Evolutionary conservation across 2,797 vertebrate species (phyloP).

Genomic region (Pseudocheirus occidentalis): DNA sequence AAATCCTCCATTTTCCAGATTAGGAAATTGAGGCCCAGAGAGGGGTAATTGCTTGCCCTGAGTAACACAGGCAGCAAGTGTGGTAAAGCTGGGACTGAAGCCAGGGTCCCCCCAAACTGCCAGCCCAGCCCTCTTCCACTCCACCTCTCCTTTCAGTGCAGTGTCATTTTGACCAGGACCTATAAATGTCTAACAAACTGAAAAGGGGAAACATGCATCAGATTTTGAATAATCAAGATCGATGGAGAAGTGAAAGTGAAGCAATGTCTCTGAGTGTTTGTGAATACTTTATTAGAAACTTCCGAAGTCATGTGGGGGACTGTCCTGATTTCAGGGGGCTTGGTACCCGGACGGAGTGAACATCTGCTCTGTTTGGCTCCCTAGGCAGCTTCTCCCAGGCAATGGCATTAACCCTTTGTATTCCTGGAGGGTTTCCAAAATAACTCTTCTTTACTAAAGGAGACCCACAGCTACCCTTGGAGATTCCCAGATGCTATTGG

Average conservation of each 20-base stretch:
- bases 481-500: constrained; percentile 13
- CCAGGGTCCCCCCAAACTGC: background rate
- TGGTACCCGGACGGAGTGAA: constrained; percentile 4
- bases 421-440: constrained; percentile 41
- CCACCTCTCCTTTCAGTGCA: background rate
- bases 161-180: background rate
- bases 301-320: constrained; percentile 11
- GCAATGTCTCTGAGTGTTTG: constrained; percentile 1
- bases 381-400: background rate
- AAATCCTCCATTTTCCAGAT: background rate
- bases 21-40: background rate
- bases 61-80: constrained; percentile 41
- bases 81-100: background rate
- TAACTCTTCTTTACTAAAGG: constrained; percentile 24
- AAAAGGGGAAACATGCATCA: constrained; percentile 50
- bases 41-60: background rate
- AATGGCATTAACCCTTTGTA: background rate
- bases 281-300: constrained; percentile 44
- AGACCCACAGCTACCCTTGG: constrained; percentile 26
- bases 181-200: constrained; percentile 17
- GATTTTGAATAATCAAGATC: constrained; percentile 40
- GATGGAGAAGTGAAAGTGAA: constrained; percentile 38
- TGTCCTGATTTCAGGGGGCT: constrained; percentile 17
- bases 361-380: background rate
- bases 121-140: background rate